Evolutionary conservation across 2,888 invertebrate species (phyloP).

Genomic region (Didymodactylos carnosus): DNA sequence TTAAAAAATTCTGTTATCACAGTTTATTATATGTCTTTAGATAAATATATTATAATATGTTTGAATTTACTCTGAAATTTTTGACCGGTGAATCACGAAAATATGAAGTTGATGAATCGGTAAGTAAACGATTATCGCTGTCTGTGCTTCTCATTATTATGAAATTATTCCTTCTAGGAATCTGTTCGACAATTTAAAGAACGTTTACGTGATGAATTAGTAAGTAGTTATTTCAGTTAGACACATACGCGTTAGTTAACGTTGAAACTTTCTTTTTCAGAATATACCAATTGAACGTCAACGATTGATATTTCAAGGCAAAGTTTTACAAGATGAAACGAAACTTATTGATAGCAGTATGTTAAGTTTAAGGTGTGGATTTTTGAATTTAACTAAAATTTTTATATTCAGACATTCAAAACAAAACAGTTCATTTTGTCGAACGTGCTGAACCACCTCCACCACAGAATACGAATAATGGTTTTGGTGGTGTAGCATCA

Average conservation of each 20-base stretch:
- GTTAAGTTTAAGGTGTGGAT: neutral
- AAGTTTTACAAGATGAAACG: conserved; percentile 68
- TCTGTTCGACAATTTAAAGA: neutral
- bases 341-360: conserved; percentile 56
- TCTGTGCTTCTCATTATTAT: neutral
- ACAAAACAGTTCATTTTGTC: conserved; percentile 76
- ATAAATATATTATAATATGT: neutral
- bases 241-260: too few relatives aligned
- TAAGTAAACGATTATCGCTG: neutral
- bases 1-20: too few relatives aligned
- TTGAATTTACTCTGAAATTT: neutral
- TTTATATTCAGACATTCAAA: conserved; percentile 49
- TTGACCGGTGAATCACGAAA: neutral
- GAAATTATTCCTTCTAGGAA: neutral
- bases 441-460: conserved; percentile 57
- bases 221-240: too few relatives aligned
- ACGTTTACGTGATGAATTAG: neutral
- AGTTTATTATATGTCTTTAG: too few relatives aligned
- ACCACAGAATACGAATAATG: neutral
- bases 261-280: conserved; percentile 21
- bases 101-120: neutral
- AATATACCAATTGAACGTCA: conserved; percentile 57
- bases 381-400: too few relatives aligned
- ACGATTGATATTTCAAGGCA: conserved; percentile 77
- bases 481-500: conserved; percentile 15